phyloP scores from a whole-genome alignment of 2,797 vertebrate genomes.

The Gambusia yucatana region DNA sequence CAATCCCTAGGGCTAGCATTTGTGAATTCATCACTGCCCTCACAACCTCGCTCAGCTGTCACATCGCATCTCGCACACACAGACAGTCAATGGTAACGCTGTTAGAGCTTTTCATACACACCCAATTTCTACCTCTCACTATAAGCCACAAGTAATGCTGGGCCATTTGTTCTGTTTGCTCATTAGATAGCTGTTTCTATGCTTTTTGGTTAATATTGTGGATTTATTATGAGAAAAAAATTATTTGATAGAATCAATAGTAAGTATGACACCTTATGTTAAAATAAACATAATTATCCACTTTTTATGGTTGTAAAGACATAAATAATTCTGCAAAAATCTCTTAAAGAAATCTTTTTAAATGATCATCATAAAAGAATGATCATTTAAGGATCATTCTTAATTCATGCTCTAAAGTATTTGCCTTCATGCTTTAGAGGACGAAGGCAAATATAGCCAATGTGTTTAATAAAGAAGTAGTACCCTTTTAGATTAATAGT shows the following conservation, averaged over 20 bases:
- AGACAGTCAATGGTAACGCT: constrained; percentile 79
- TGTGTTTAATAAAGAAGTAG: neutral
- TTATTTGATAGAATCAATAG: constrained; percentile 6
- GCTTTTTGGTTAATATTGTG: neutral
- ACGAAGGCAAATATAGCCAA: neutral
- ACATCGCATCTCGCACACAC: constrained; percentile 78
- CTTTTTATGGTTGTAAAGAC: no score
- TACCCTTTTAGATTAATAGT: neutral
- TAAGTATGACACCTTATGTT: neutral
- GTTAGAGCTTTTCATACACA: constrained; percentile 77
- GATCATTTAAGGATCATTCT: no score
- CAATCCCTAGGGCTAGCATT: constrained; percentile 79
- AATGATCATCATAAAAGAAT: no score
- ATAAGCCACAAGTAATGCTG: constrained; percentile 47
- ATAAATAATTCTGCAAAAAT: neutral
- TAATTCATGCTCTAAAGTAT: no score
- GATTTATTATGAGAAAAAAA: neutral
- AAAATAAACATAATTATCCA: constrained; percentile 7
- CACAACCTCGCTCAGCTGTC: constrained; percentile 81
- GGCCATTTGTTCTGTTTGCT: constrained; percentile 6
- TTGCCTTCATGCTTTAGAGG: neutral
- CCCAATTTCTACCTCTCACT: constrained; percentile 63
- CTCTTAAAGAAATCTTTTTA: no score
- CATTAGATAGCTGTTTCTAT: neutral
- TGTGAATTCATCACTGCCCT: constrained; percentile 82